Base-by-base conservation (phyloP, 2,888 invertebrate species). In the Drosophila austrosaltans region DNA sequence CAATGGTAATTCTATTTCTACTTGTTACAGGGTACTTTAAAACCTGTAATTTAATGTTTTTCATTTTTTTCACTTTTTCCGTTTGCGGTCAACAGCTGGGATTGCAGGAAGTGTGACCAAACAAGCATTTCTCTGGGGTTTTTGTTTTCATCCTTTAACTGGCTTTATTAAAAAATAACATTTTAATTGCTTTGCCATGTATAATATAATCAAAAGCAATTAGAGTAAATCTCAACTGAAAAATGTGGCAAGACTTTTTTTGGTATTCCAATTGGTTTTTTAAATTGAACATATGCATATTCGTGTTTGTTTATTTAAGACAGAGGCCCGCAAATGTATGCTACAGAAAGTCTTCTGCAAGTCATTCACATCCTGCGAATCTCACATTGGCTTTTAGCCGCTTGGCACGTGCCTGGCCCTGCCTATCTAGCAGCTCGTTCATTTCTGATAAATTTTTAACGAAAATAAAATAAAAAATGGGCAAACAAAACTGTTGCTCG, bases 391-490 rank as follows among this genome's bases (percentile, higher is more conserved):
- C 63, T 58, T 63, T 70, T 70, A 70, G 70, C 53, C 71, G 60
- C 60, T 60, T 81, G 73, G 70, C 66, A 66, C 74, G 66, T 72
- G 74, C 58, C 20, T 39, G 74, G 28, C 53, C 62, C 63, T 39
- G n/a, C 63, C 36, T 56, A 61, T 54, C 66, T 53, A 28, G 22
- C 44, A 59, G 53, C 53, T 58, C 67, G 28, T 28, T 59, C 32
- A 48, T n/a, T 82, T 25, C 48, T 48, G 48, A 48, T 48, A 48
- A 63, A 83, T 78, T 67, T 81, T 75, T 69, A 72, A 82, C 73
- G 80, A 48, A 59, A 86, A 69, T 59, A 40, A 69, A 76, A 73
- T 76, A 66, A 67, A 48, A 64, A 58, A 69, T n/a, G 59, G 72
- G 39, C 62, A 62, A 56, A 36, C 40, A 67, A 76, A 76, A 67